phyloP scores from a whole-genome alignment of 1,140 invertebrate species.

The Teleogryllus occipitalis region DNA sequence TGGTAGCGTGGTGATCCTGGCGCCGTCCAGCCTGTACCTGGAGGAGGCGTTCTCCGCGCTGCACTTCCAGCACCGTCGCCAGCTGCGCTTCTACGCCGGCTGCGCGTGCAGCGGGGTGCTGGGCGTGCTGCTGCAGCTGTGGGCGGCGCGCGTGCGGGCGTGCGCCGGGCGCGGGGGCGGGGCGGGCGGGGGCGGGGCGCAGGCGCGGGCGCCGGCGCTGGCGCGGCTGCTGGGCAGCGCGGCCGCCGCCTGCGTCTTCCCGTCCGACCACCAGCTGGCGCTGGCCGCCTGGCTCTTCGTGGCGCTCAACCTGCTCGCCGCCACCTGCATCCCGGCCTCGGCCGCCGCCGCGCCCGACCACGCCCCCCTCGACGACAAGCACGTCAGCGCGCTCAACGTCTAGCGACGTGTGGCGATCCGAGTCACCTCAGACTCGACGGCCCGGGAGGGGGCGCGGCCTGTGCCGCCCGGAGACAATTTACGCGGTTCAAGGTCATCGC shows the following conservation, averaged over 20 bases:
- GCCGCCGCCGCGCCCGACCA: no score
- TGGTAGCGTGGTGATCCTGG: constrained; percentile 30
- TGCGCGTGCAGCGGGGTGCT: constrained; percentile 30
- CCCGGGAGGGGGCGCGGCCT: no score
- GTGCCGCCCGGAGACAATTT: no score
- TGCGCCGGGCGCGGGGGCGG: background rate
- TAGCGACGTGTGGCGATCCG: no score
- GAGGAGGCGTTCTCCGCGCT: constrained; percentile 33
- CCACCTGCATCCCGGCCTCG: background rate
- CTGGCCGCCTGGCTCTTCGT: constrained; percentile 10
- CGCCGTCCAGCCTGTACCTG: constrained; percentile 32
- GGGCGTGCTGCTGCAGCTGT: constrained; percentile 28
- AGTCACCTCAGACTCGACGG: no score
- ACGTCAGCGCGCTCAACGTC: no score
- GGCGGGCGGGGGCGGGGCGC: background rate
- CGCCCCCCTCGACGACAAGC: no score
- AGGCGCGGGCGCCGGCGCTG: background rate
- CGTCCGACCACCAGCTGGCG: background rate
- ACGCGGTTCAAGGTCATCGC: no score
- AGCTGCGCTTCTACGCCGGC: constrained; percentile 30
- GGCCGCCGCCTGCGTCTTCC: constrained; percentile 11
- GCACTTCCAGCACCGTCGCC: constrained; percentile 28
- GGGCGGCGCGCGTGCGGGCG: background rate
- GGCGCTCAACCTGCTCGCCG: constrained; percentile 10
- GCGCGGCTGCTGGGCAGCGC: constrained; percentile 13